Percentiles rank a stretch among this genome's conserved stretches.
Conservation (phyloP, 2,113 vertebrate species). For the Pampusana beccarii region DNA sequence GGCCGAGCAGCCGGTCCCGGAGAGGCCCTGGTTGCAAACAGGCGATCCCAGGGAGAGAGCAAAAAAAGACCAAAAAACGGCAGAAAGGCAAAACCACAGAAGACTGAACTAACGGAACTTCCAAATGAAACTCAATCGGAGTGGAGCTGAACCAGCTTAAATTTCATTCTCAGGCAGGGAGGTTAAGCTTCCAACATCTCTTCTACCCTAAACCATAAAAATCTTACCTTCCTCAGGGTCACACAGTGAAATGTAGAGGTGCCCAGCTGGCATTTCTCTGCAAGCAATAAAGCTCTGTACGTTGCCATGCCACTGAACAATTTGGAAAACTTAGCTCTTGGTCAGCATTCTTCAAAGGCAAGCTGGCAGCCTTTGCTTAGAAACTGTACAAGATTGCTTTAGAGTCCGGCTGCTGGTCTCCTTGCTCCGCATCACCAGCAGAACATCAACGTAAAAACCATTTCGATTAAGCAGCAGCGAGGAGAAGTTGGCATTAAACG, state of each 20-base stretch:
- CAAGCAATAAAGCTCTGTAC: not conserved
- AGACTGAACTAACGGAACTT: too few species aligned
- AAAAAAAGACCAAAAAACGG: too few species aligned
- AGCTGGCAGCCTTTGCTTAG: not conserved
- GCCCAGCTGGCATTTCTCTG: not conserved
- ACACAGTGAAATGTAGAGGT: not conserved
- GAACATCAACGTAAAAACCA: not conserved
- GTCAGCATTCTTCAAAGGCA: not conserved
- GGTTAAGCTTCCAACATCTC: not conserved
- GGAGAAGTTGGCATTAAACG: not conserved
- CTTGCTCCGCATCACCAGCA: not conserved
- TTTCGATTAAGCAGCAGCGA: not conserved
- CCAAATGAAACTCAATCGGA: too few species aligned
- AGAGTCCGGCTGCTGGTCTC: not conserved
- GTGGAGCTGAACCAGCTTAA: too few species aligned
- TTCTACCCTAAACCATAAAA: not conserved
- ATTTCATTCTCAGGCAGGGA: not conserved
- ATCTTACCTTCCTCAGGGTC: not conserved
- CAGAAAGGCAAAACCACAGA: too few species aligned
- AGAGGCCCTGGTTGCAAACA: too few species aligned
- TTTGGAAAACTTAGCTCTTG: not conserved
- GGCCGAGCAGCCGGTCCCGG: too few species aligned
- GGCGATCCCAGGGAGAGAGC: too few species aligned
- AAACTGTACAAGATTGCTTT: not conserved
- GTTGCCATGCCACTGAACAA: not conserved